These are phyloP conservation scores for Zeus faber DNA, from an alignment of 2,113 vertebrate species.

Conservation along the genomic window DNA sequence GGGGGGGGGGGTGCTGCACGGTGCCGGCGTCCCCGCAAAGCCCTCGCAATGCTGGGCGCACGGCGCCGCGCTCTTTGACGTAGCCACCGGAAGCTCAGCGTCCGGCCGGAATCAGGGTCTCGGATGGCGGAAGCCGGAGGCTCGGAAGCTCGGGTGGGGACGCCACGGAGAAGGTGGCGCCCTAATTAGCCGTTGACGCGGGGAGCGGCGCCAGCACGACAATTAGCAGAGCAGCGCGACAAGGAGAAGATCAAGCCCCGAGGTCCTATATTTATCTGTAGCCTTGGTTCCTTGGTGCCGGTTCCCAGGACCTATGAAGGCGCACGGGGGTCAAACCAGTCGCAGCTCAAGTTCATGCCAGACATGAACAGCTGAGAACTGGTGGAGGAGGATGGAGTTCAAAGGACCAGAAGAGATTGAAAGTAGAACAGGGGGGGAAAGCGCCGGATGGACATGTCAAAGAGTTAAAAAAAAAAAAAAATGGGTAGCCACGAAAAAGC, in stretches of 20 bases:
- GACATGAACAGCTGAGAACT: conserved; percentile 44
- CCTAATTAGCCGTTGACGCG: neutral
- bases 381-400: conserved; percentile 12
- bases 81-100: no score
- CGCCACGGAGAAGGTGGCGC: neutral
- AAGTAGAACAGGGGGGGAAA: conserved; percentile 11
- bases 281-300: neutral
- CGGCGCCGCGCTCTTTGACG: no score
- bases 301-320: neutral
- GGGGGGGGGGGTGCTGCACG: neutral
- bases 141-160: no score
- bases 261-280: neutral
- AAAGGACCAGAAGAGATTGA: conserved; percentile 16
- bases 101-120: no score
- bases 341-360: conserved; percentile 47
- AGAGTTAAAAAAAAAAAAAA: neutral
- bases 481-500: neutral
- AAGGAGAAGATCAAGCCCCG: neutral
- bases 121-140: neutral
- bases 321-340: conserved; percentile 16
- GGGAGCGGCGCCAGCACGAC: neutral
- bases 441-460: no score
- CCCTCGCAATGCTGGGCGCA: no score
- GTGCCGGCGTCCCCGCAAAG: no score
- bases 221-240: neutral